Evolutionary conservation across 2,113 vertebrate species (phyloP), one percentile per base, ranked within the genome.

Genomic region (Osmerus eperlanus): DNA sequence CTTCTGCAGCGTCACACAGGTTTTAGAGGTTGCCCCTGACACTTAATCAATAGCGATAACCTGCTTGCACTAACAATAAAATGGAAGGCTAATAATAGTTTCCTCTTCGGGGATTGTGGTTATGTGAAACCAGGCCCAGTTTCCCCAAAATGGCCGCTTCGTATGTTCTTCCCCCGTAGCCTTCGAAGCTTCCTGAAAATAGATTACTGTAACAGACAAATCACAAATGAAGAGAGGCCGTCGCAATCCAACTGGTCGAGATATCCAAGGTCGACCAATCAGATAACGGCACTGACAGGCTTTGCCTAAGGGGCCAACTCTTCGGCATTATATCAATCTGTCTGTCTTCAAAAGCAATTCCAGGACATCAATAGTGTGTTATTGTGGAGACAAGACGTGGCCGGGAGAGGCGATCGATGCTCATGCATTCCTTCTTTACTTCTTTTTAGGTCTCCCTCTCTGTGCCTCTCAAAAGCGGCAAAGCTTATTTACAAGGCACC

Each of bases 281-380:
- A 86, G 79, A 76, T 81, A 82, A 75, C 64, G 80, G 83, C 81
- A 23, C 72, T 73, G 83, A 81, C 82, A 85, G 83, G 73, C 62
- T 60, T 16, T 83, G 83, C 83, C 85, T 88, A 71, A 66, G 82
- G 83, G 85, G 86, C 81, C 80, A 74, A 67, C 81, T 82, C 74
- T 76, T 71, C 82, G 72, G 80, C 81, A 87, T 86, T 91, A 88
- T 81, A 88, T 88, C 87, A 91, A 90, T 89, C 88, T 86, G 85
- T 87, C 85, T 89, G 79, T 83, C 87, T 90, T 88, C 88, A 88
- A 87, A 90, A 87, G 89, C 83, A 89, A 91, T 90, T 87, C 83
- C 83, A 90, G 76, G 77, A 84, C 86, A 85, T 90, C 87, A 83
- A 84, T 90, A 87, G 78, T 47, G 32, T 66, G 78, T 88, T 85